These are phyloP conservation scores for Copsychus sechellarum DNA, from an alignment of 2,113 vertebrate species.

Conservation along the genomic window DNA sequence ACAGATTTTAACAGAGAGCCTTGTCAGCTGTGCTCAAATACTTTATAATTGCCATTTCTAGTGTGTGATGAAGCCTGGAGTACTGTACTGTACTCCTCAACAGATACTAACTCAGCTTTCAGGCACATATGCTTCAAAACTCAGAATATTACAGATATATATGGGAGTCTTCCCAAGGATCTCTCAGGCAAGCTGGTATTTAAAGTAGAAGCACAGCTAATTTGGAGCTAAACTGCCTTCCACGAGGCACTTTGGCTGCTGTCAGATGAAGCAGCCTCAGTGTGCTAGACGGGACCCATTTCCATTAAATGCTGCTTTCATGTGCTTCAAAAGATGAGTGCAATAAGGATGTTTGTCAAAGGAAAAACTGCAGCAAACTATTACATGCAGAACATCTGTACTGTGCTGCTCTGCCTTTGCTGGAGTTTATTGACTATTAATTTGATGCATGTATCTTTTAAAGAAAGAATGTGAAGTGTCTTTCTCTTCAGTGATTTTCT, in stretches of 20 bases:
- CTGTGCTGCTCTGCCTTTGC: slow-evolving; percentile 61
- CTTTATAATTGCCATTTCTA: slow-evolving; percentile 71
- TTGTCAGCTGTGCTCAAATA: slow-evolving; percentile 58
- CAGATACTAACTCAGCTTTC: slow-evolving; percentile 68
- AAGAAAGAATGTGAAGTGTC: slow-evolving; percentile 71
- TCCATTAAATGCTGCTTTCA: slow-evolving; percentile 78
- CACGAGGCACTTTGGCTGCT: slow-evolving; percentile 81
- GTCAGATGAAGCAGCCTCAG: slow-evolving; percentile 72
- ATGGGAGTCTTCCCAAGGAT: slow-evolving; percentile 71
- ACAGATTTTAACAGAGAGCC: slow-evolving; percentile 40
- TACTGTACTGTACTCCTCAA: slow-evolving; percentile 68
- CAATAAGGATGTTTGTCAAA: slow-evolving; percentile 80
- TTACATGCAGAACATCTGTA: slow-evolving; percentile 81
- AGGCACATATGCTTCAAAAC: slow-evolving; percentile 79
- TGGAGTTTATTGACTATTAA: slow-evolving; percentile 81
- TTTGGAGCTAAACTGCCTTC: slow-evolving; percentile 80
- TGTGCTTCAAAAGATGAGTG: slow-evolving; percentile 71
- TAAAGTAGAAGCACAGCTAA: slow-evolving; percentile 78
- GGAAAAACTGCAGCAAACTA: slow-evolving; percentile 78
- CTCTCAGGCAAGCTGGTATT: slow-evolving; percentile 83
- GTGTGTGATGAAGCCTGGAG: slow-evolving; percentile 66
- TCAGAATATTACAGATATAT: slow-evolving; percentile 75
- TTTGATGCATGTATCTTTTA: slow-evolving; percentile 81
- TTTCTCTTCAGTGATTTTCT: slow-evolving; percentile 54
- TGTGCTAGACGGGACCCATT: slow-evolving; percentile 72